Base-by-base conservation (phyloP, 1,140 invertebrate genomes). In the Dreissena polymorpha region DNA sequence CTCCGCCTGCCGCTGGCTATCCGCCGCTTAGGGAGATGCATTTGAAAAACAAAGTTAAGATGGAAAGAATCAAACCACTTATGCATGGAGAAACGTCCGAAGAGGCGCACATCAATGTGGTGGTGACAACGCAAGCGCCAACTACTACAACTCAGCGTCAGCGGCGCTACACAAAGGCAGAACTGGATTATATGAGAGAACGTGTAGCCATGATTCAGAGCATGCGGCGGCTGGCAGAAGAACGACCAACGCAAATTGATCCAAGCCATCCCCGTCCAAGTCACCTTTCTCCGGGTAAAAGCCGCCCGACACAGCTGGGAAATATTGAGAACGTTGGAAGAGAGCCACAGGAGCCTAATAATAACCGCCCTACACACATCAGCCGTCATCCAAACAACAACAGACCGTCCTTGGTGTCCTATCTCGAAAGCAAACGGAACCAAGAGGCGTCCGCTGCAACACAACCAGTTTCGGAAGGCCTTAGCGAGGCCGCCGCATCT, bases 21-120 rank as follows among this genome's bases (percentile, higher is more conserved):
- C 75, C 75, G 16, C 27, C 39, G 16, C 6, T 50, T 18, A 21
- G 64, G 23, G 75, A 77, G 65, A 68, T 77, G 64, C 63, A 68
- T n/a, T 10, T 77, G 18, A 12, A 60, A 53, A 65, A 77, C 49
- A 12, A 25, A 18, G 23, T 77, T n/a, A 12, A 67, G 8, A 67
- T 29, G 29, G 60, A 77, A 77, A 13, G 50, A 18, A 67, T 65
- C 10, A 76, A 29, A 27, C 29, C 16, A 14, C 13, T 53, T 2
- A 71, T 53, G 18, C 21, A 18, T 7, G 50, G 50, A 10, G 51
- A 10, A 18, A 73, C 53, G 21, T 5, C 3, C 16, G 23, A 23
- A 0, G 55, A 65, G 39, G 29, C 23, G 25, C 25, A 76, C 18
- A 2, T 14, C 8, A 21, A 50, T 16, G 12, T 13, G 21, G 3